Evolutionary conservation across 2,888 invertebrate species (phyloP).

Genomic region (Euzophera pinguis): DNA sequence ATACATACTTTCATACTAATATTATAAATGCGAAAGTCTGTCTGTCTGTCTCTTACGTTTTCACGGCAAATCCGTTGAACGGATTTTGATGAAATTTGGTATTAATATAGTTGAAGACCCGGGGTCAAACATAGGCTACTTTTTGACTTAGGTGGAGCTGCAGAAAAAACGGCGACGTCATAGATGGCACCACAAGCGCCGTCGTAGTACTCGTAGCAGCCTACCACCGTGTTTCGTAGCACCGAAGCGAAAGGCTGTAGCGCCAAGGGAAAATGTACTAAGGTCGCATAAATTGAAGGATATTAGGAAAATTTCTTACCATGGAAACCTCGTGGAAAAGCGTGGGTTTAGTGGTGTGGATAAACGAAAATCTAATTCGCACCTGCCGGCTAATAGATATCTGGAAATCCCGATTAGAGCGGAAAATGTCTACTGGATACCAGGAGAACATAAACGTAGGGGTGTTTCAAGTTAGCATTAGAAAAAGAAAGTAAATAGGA

Average conservation of each 20-base stretch:
- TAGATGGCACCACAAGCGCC: conserved; percentile 20
- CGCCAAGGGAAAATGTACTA: conserved; percentile 46
- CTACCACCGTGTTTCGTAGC: conserved; percentile 21
- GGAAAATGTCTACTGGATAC: conserved; percentile 76
- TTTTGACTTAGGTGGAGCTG: too few species aligned
- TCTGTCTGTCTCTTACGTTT: too few species aligned
- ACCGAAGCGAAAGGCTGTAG: conserved; percentile 34
- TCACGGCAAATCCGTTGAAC: too few species aligned
- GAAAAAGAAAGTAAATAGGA: conserved; percentile 43
- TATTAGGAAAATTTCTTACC: conserved; percentile 19
- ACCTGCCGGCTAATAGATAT: conserved; percentile 56
- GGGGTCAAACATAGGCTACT: too few species aligned
- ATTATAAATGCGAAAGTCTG: too few species aligned
- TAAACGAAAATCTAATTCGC: conserved; percentile 61
- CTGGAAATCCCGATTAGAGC: conserved; percentile 78
- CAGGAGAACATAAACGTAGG: conserved; percentile 45
- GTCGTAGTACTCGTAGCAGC: conserved; percentile 16
- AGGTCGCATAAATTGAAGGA: conserved; percentile 38
- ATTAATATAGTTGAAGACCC: too few species aligned
- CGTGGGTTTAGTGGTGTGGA: conserved; percentile 30
- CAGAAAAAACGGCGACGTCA: too few species aligned
- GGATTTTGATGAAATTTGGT: too few species aligned
- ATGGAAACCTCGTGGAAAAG: conserved; percentile 24
- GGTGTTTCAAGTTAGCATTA: conserved; percentile 31
- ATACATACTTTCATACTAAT: too few species aligned